Evolutionary conservation across 1,140 invertebrate species (phyloP).

Genomic region (Drosophila pachea): DNA sequence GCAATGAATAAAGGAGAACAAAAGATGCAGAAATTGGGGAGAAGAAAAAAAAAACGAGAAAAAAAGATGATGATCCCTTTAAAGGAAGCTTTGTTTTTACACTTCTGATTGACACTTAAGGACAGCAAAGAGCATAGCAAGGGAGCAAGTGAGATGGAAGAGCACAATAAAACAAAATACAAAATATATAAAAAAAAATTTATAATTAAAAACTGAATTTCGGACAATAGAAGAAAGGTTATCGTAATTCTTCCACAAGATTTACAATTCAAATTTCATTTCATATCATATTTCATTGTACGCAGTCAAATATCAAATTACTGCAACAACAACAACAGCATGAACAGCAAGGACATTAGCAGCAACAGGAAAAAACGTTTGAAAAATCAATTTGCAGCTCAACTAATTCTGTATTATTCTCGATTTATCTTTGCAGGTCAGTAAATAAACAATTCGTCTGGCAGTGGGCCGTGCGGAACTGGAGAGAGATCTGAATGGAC

Average conservation of each 20-base stretch:
- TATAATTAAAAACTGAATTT: no score
- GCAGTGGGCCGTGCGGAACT: not conserved
- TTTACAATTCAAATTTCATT: no score
- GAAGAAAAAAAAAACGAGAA: not conserved
- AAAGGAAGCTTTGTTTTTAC: not conserved
- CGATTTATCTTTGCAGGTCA: constrained; percentile 53
- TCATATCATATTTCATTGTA: no score
- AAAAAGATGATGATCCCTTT: not conserved
- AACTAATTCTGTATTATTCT: constrained; percentile 38
- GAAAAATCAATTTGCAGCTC: constrained; percentile 8
- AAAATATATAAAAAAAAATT: not conserved
- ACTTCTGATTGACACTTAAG: constrained; percentile 1
- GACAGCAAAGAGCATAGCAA: not conserved
- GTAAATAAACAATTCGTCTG: constrained; percentile 13
- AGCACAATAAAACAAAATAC: not conserved
- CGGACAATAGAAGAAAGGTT: no score
- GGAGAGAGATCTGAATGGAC: not conserved
- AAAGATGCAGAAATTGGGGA: constrained; percentile 9
- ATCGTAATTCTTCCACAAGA: no score
- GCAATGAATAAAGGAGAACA: constrained; percentile 28
- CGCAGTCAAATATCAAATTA: no score
- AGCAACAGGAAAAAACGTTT: not conserved
- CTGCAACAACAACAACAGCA: not conserved
- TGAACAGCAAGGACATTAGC: no score
- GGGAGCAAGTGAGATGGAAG: not conserved